These are phyloP conservation scores for Bolinopsis microptera DNA, from an alignment of 37 sponge, comb jelly and placozoan species.

Conservation along the genomic window DNA sequence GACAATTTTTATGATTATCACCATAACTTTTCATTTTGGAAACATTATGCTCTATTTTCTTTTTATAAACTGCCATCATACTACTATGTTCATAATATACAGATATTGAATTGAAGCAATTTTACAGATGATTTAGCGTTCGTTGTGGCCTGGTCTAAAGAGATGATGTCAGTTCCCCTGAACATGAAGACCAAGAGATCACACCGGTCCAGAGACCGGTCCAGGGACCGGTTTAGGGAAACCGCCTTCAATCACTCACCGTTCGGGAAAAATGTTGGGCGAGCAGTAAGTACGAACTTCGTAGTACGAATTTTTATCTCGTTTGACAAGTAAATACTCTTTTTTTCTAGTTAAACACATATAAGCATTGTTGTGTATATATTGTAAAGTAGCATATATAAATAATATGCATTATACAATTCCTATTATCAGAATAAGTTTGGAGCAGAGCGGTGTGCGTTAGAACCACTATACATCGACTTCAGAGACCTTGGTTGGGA, in stretches of 20 bases:
- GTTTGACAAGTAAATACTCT: too few species aligned
- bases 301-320: too few species aligned
- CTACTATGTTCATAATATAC: not conserved
- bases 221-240: not conserved
- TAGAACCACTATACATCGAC: slow-evolving; percentile 25
- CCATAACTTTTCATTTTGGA: too few species aligned
- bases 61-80: not conserved
- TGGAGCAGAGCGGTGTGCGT: not conserved
- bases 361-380: too few species aligned
- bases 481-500: slow-evolving; percentile 65
- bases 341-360: too few species aligned
- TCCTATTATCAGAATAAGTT: slow-evolving; percentile 43
- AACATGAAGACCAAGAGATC: slow-evolving; percentile 26
- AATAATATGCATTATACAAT: too few species aligned
- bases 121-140: not conserved
- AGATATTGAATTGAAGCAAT: not conserved
- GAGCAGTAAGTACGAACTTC: too few species aligned
- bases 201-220: not conserved
- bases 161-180: not conserved
- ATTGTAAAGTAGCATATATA: too few species aligned
- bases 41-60: too few species aligned
- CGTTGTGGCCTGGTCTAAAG: slow-evolving; percentile 5
- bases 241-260: slow-evolving; percentile 28
- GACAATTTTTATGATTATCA: too few species aligned
- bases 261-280: not conserved